Evolutionary conservation across 2,113 vertebrate species (phyloP).

Genomic region (Cyanoramphus novaezelandiae): DNA sequence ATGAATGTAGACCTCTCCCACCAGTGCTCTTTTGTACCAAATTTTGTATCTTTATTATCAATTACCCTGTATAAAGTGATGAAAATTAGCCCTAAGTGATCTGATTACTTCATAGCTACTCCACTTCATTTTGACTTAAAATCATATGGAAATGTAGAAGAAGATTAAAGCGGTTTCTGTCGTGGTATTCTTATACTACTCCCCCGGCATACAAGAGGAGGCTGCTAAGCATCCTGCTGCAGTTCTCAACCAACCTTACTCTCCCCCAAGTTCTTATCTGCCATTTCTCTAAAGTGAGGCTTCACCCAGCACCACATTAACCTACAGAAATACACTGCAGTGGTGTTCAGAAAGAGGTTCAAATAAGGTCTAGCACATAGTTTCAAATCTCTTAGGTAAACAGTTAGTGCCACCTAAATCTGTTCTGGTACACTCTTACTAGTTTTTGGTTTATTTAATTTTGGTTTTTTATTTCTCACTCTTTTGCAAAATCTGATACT

Average conservation of each 20-base stretch:
- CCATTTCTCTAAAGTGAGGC: not conserved
- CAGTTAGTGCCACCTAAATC: not conserved
- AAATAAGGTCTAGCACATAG: not conserved
- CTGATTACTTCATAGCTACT: not conserved
- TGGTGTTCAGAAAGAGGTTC: not conserved
- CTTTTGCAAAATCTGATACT: not conserved
- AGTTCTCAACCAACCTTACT: not conserved
- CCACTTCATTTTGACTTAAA: not conserved
- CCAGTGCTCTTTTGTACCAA: not conserved
- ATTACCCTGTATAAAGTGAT: not conserved
- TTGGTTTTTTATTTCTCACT: not conserved
- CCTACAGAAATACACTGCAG: not conserved
- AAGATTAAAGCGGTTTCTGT: not conserved
- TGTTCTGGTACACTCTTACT: not conserved
- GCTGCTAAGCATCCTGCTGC: not conserved
- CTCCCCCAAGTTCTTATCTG: not conserved
- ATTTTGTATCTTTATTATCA: not conserved
- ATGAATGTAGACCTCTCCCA: not conserved
- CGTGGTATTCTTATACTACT: rapidly evolving
- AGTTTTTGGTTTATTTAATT: not conserved
- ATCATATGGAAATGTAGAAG: not conserved
- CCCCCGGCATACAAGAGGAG: rapidly evolving
- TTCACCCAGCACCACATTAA: not conserved
- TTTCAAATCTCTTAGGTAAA: not conserved
- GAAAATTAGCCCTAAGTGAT: not conserved